Percentiles rank a stretch among this genome's conserved stretches.
Evolutionary conservation across 2,888 invertebrate species (phyloP).

Genomic region (Macropis europaea): DNA sequence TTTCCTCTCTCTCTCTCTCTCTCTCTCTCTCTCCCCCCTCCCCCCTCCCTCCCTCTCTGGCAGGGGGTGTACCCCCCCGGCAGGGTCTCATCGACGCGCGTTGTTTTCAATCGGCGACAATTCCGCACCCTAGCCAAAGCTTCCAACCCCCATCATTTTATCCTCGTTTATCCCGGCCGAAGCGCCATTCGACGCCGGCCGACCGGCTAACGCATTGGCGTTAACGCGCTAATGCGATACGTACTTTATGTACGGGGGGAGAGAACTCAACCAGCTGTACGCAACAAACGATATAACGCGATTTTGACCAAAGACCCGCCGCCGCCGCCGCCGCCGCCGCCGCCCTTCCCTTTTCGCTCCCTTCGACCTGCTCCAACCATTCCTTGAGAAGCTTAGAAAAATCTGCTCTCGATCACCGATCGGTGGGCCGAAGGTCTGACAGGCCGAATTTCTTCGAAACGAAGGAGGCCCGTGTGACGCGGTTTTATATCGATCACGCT

Average conservation of each 20-base stretch:
- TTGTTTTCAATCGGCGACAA: conserved; percentile 73
- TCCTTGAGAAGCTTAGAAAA: no score
- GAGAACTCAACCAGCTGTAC: conserved; percentile 56
- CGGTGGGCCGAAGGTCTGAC: no score
- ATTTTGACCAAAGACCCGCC: conserved; percentile 43
- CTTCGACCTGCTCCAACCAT: no score
- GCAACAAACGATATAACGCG: conserved; percentile 70
- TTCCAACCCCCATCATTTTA: conserved; percentile 65
- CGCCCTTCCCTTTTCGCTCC: background rate
- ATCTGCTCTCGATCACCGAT: no score
- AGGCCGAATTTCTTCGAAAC: no score
- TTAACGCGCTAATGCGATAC: conserved; percentile 75
- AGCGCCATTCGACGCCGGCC: conserved; percentile 70
- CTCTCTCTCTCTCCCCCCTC: conserved; percentile 7
- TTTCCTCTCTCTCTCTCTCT: background rate
- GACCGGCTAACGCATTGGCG: conserved; percentile 73
- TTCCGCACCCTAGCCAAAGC: conserved; percentile 62
- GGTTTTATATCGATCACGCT: no score
- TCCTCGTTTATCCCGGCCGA: conserved; percentile 70
- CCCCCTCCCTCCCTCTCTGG: conserved; percentile 3
- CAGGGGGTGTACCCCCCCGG: no score
- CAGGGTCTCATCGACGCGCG: conserved; percentile 56
- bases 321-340: background rate
- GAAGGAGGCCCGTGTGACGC: no score
- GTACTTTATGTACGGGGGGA: conserved; percentile 69